Conservation (phyloP, 2,888 invertebrate genomes). For the Ethmia dodecea region DNA sequence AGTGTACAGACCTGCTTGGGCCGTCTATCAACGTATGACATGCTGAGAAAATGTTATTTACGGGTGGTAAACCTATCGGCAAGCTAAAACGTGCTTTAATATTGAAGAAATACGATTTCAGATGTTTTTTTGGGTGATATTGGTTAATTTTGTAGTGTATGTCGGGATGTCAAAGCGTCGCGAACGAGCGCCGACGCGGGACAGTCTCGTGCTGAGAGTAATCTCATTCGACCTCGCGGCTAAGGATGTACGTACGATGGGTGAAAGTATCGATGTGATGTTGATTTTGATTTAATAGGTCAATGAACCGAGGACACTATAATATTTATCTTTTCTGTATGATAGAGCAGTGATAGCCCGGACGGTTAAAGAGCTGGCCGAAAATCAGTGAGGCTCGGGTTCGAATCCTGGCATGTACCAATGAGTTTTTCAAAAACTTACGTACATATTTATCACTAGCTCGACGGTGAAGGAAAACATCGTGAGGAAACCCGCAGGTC, state of each 20-base stretch:
- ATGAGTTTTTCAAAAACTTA: too few species aligned
- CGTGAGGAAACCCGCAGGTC: too few species aligned
- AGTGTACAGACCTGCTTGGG: conserved; percentile 49
- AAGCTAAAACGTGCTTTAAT: conserved; percentile 26
- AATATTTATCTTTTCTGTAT: too few species aligned
- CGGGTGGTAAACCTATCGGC: conserved; percentile 9
- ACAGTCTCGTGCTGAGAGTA: conserved; percentile 77
- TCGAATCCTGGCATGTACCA: too few species aligned
- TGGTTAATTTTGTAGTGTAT: conserved; percentile 31
- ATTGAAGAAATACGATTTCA: background rate
- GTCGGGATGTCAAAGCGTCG: conserved; percentile 77
- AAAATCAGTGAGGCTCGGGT: too few species aligned
- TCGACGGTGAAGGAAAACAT: too few species aligned
- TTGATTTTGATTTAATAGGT: conserved; percentile 14
- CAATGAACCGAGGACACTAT: too few species aligned
- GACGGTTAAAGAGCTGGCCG: too few species aligned
- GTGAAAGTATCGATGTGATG: conserved; percentile 31
- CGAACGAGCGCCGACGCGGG: conserved; percentile 74
- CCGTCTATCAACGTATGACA: conserved; percentile 75
- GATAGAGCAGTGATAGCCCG: too few species aligned
- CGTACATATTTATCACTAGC: too few species aligned
- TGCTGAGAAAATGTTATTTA: conserved; percentile 29
- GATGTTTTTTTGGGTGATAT: conserved; percentile 13
- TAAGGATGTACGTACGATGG: conserved; percentile 37
- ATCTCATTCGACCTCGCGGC: conserved; percentile 60